phyloP scores from a whole-genome alignment of 2,113 vertebrate genomes.

The Thalassoma bifasciatum region DNA sequence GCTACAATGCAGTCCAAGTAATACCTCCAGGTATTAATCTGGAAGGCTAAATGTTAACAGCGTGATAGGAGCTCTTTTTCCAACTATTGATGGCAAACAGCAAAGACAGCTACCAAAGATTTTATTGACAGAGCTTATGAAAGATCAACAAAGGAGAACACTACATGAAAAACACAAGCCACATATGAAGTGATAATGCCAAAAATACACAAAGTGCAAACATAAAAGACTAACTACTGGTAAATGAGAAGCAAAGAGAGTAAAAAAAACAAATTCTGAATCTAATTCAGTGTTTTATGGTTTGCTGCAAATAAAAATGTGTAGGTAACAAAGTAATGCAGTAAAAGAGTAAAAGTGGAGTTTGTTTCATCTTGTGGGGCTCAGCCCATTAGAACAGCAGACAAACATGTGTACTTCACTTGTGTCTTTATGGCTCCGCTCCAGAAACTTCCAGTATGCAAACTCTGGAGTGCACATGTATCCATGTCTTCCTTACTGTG shows the following conservation, averaged over 20 bases:
- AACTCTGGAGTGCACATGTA: conserved; percentile 1
- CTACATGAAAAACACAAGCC: too few relatives aligned
- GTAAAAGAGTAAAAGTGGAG: too few relatives aligned
- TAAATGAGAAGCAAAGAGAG: too few relatives aligned
- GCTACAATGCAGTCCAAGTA: conserved; percentile 18
- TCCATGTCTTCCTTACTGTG: background rate
- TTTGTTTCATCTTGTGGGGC: too few relatives aligned
- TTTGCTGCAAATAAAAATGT: too few relatives aligned
- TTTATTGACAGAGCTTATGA: too few relatives aligned
- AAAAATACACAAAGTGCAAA: background rate
- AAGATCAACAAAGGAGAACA: too few relatives aligned
- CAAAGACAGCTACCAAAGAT: conserved; percentile 5
- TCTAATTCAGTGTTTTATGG: too few relatives aligned
- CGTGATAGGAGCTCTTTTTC: conserved; percentile 18
- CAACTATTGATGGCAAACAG: conserved; percentile 6
- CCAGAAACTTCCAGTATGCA: background rate
- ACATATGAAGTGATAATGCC: background rate
- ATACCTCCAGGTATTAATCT: conserved; percentile 6
- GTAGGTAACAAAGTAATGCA: too few relatives aligned
- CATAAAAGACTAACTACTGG: too few relatives aligned
- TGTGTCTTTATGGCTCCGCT: conserved; percentile 15
- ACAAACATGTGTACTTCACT: background rate
- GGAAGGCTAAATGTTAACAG: conserved; percentile 27
- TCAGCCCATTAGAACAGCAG: too few relatives aligned
- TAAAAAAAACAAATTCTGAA: too few relatives aligned